A percentile compares a stretch with the other conserved stretches of the same genome.
Evolutionary conservation across 2,797 vertebrate genomes (phyloP).

Genomic region (Anguilla obscura): DNA sequence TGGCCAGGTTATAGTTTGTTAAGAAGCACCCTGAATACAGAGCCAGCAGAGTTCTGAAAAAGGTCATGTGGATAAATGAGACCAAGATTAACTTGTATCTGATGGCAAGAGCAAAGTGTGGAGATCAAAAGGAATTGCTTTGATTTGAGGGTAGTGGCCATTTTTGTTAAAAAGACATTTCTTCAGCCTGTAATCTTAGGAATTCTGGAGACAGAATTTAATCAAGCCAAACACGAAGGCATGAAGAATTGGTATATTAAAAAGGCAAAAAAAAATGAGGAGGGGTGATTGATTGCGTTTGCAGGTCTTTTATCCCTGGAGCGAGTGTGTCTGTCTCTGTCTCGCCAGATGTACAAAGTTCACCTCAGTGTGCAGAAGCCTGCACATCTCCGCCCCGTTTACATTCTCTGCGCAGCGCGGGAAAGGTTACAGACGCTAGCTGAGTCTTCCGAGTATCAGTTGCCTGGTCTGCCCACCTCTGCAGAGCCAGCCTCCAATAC

Average conservation of each 20-base stretch:
- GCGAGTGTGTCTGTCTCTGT: slow-evolving; percentile 33
- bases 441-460: not conserved
- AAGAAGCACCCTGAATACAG: too few relatives aligned
- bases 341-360: slow-evolving; percentile 32
- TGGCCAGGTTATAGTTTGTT: too few relatives aligned
- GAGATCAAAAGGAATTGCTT: not conserved
- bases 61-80: too few relatives aligned
- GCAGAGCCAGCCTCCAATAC: not conserved
- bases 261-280: slow-evolving; percentile 17
- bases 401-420: not conserved
- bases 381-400: not conserved
- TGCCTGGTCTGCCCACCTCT: not conserved
- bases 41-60: too few relatives aligned
- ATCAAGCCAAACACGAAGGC: slow-evolving; percentile 31
- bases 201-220: slow-evolving; percentile 19
- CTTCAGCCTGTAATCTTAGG: slow-evolving; percentile 32
- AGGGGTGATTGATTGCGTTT: slow-evolving; percentile 32
- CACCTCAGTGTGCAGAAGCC: slow-evolving; percentile 7
- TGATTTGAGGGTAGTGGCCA: not conserved
- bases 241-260: slow-evolving; percentile 14
- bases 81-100: too few relatives aligned
- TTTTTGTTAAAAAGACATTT: not conserved
- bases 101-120: not conserved
- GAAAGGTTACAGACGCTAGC: not conserved
- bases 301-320: slow-evolving; percentile 33